Percentiles rank a stretch among this genome's conserved stretches.
Evolutionary conservation across 2,113 vertebrate genomes (phyloP).

Genomic region (Monarcha castaneiventris): DNA sequence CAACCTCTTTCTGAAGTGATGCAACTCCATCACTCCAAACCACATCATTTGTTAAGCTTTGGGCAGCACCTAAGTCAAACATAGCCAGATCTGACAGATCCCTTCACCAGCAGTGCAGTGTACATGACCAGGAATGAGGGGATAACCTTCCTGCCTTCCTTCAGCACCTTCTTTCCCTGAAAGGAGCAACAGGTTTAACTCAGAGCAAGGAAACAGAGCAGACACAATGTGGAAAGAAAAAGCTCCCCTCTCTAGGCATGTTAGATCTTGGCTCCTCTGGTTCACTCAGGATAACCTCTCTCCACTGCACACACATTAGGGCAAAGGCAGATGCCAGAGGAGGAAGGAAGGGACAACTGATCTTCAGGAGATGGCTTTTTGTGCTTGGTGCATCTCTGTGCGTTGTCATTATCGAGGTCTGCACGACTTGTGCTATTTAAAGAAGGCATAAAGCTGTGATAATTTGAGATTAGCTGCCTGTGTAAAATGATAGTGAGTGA

Average conservation of each 20-base stretch:
- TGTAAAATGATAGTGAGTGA: neutral
- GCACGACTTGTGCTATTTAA: neutral
- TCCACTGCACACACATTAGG: neutral
- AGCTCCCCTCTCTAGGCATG: neutral
- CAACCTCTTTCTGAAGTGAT: neutral
- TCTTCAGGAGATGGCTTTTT: neutral
- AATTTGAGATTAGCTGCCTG: neutral
- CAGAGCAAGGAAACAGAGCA: neutral
- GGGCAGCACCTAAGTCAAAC: neutral
- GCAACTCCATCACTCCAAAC: neutral
- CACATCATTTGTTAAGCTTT: neutral
- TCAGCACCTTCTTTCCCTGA: neutral
- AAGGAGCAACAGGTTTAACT: neutral
- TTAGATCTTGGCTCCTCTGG: neutral
- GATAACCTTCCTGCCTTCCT: neutral
- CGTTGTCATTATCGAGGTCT: neutral
- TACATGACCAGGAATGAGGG: fast-evolving
- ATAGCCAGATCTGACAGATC: neutral
- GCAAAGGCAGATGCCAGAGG: neutral
- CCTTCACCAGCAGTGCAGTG: neutral
- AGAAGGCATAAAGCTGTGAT: neutral
- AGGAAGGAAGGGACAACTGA: neutral
- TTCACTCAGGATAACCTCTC: neutral
- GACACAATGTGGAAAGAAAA: neutral
- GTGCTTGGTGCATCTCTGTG: neutral